phyloP scores from a whole-genome alignment of 2,113 vertebrate species.

The Gobiocypris rarus region DNA sequence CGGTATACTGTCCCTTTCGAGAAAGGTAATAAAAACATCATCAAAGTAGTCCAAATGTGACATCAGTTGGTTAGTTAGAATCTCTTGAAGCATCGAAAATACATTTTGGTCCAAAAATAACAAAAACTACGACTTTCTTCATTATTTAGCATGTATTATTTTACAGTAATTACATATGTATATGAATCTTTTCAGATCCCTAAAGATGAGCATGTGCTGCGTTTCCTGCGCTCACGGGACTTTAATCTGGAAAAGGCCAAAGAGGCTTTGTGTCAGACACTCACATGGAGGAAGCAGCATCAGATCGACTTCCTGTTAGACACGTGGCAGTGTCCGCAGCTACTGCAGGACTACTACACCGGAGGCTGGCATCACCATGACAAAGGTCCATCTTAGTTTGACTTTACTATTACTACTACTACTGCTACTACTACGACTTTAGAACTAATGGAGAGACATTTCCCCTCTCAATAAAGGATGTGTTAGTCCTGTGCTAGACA shows the following conservation, averaged over 20 bases:
- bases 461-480: background rate
- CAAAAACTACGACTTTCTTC: too few relatives aligned
- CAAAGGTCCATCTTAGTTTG: conserved; percentile 74
- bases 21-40: too few relatives aligned
- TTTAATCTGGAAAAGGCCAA: conserved; percentile 93
- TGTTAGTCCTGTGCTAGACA: background rate
- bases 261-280: conserved; percentile 90
- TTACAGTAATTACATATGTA: background rate
- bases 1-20: too few relatives aligned
- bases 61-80: too few relatives aligned
- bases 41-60: too few relatives aligned
- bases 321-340: conserved; percentile 88
- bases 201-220: conserved; percentile 94
- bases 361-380: conserved; percentile 97
- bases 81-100: too few relatives aligned
- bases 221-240: conserved; percentile 91
- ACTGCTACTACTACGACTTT: too few relatives aligned
- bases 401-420: too few relatives aligned
- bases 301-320: conserved; percentile 93
- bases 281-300: conserved; percentile 95
- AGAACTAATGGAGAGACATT: background rate
- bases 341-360: conserved; percentile 89
- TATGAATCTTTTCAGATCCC: conserved; percentile 80
- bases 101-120: too few relatives aligned
- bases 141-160: too few relatives aligned